Conservation (phyloP, 2,888 invertebrate species). For the Trichopoda pennipes region DNA sequence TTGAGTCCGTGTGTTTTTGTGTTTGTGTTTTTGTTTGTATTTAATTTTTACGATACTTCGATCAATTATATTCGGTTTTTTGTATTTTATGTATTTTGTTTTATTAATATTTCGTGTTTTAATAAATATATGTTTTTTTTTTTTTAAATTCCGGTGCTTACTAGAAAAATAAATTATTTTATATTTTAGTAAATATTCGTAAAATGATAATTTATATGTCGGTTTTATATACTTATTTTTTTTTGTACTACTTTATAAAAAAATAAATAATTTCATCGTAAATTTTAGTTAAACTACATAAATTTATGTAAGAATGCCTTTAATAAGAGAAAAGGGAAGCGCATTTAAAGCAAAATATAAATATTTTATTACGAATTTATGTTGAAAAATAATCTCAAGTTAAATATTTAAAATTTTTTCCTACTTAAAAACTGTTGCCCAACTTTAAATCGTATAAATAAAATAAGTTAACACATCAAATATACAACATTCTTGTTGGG, state of each 20-base stretch:
- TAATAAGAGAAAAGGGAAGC: too few species aligned
- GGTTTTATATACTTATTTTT: constrained; percentile 22
- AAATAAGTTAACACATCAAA: too few species aligned
- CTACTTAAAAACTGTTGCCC: too few species aligned
- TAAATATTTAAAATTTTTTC: too few species aligned
- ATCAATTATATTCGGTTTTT: constrained; percentile 11
- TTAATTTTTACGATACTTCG: constrained; percentile 50
- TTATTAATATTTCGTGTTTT: constrained; percentile 27
- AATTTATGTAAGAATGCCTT: background rate
- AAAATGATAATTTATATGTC: constrained; percentile 32
- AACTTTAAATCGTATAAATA: too few species aligned
- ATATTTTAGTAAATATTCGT: constrained; percentile 28
- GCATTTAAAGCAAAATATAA: too few species aligned
- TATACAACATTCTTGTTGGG: too few species aligned
- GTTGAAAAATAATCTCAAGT: too few species aligned
- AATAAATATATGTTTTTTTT: constrained; percentile 9
- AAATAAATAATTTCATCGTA: background rate
- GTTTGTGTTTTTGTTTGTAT: too few species aligned
- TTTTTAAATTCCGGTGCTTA: constrained; percentile 56
- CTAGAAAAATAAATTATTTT: constrained; percentile 54
- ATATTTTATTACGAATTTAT: too few species aligned
- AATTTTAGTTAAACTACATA: background rate
- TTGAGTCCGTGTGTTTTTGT: too few species aligned
- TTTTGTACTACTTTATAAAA: constrained; percentile 54
- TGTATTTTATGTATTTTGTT: background rate